Evolutionary conservation across 2,113 vertebrate species (phyloP).

Genomic region (Tiliqua scincoides): DNA sequence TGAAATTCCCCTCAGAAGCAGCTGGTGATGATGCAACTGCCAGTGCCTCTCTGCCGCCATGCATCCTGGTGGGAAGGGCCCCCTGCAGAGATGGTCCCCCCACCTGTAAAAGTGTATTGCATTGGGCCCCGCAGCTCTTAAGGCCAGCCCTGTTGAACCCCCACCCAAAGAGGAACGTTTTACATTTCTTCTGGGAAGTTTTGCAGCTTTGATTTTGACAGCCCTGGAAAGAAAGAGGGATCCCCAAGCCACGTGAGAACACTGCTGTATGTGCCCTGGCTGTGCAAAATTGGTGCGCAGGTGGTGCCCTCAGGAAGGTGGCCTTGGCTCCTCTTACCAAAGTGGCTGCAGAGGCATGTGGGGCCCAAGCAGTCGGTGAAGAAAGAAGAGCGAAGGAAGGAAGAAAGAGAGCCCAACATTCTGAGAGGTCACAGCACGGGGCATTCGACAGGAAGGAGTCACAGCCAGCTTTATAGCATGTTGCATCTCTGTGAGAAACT

Average conservation of each 20-base stretch:
- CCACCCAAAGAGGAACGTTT: neutral
- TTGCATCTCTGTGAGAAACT: neutral
- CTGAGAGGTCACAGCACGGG: neutral
- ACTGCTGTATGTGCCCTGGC: neutral
- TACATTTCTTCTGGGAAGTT: neutral
- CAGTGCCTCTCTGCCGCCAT: too few species aligned
- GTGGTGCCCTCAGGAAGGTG: neutral
- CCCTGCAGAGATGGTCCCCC: too few species aligned
- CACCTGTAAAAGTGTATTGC: too few species aligned
- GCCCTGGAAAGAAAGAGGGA: neutral
- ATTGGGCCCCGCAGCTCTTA: too few species aligned
- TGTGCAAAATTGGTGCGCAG: neutral
- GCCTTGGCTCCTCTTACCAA: neutral
- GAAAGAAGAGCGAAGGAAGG: neutral
- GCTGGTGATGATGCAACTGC: too few species aligned
- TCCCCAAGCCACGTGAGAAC: neutral
- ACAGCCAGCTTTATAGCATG: neutral
- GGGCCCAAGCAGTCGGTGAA: neutral
- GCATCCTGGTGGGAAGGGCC: too few species aligned
- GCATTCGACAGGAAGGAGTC: neutral
- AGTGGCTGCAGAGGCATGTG: neutral
- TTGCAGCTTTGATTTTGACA: neutral
- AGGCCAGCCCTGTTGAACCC: neutral
- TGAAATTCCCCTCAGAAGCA: too few species aligned
- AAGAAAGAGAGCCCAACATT: neutral